These are phyloP conservation scores for Trinectes maculatus DNA, from an alignment of 2,113 vertebrate species.

Conservation along the genomic window DNA sequence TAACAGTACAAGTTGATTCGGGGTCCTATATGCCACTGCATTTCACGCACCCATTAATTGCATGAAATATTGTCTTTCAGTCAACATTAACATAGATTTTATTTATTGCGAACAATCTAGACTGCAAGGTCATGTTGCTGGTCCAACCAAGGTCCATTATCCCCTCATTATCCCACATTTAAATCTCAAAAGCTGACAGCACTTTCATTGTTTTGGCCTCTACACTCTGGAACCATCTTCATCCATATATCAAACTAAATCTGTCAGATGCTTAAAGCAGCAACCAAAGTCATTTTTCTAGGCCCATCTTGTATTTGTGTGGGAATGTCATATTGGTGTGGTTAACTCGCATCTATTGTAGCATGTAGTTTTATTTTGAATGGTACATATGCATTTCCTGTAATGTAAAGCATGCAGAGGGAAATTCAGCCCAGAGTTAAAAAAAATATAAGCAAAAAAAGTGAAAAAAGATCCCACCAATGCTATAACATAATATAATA, in stretches of 20 bases:
- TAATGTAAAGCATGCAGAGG: too few relatives aligned
- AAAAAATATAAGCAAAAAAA: too few relatives aligned
- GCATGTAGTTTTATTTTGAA: background rate
- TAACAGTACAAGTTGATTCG: background rate
- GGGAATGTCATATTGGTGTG: background rate
- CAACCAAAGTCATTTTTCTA: background rate
- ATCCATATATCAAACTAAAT: conserved; percentile 3
- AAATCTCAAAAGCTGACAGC: conserved; percentile 23
- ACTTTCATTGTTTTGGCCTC: conserved; percentile 28
- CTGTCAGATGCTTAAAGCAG: background rate
- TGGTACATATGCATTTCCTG: background rate
- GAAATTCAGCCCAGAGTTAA: background rate
- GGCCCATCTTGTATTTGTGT: background rate
- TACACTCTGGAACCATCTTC: background rate
- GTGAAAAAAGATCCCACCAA: too few relatives aligned
- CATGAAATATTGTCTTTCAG: background rate
- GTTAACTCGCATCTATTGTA: background rate
- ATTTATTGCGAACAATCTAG: background rate
- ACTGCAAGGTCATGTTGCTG: background rate
- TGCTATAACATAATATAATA: too few relatives aligned
- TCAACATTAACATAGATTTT: background rate
- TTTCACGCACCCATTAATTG: background rate
- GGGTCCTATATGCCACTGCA: background rate
- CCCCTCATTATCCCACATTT: conserved; percentile 24
- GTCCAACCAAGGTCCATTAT: conserved; percentile 22